Evolutionary conservation across 2,113 vertebrate genomes (phyloP).

Genomic region (Onychostruthus taczanowskii): DNA sequence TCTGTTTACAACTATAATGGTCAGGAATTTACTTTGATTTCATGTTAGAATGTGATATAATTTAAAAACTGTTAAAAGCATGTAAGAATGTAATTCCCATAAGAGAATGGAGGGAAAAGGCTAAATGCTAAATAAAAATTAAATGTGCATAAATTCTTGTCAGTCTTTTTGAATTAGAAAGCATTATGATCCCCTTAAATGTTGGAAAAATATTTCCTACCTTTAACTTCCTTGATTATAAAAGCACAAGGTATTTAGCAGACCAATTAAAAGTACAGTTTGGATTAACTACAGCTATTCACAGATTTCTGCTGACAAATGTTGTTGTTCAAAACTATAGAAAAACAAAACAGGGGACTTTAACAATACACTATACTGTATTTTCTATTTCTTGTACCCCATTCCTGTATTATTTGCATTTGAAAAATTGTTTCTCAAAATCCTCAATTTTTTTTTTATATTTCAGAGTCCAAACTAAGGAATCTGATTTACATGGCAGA

Average conservation of each 20-base stretch:
- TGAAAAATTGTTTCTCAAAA: not conserved
- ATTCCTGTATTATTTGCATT: not conserved
- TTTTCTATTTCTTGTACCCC: not conserved
- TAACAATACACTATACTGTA: not conserved
- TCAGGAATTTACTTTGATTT: not conserved
- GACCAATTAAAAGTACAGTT: not conserved
- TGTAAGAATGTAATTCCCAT: not conserved
- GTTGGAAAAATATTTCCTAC: not conserved
- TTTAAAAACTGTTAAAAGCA: not conserved
- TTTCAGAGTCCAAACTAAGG: not conserved
- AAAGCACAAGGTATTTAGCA: not conserved
- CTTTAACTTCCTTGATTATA: not conserved
- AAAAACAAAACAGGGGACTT: not conserved
- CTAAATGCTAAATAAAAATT: not conserved
- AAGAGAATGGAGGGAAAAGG: not conserved
- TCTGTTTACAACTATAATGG: not conserved
- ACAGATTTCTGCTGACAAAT: not conserved
- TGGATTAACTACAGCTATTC: not conserved
- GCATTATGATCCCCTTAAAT: not conserved
- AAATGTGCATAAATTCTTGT: not conserved
- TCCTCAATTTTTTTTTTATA: not conserved
- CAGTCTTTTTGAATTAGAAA: not conserved
- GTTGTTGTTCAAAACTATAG: not conserved
- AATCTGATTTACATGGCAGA: not conserved
- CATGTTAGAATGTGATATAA: not conserved